phyloP scores from a whole-genome alignment of 2,888 invertebrate genomes.

The Sthenelais limicola region DNA sequence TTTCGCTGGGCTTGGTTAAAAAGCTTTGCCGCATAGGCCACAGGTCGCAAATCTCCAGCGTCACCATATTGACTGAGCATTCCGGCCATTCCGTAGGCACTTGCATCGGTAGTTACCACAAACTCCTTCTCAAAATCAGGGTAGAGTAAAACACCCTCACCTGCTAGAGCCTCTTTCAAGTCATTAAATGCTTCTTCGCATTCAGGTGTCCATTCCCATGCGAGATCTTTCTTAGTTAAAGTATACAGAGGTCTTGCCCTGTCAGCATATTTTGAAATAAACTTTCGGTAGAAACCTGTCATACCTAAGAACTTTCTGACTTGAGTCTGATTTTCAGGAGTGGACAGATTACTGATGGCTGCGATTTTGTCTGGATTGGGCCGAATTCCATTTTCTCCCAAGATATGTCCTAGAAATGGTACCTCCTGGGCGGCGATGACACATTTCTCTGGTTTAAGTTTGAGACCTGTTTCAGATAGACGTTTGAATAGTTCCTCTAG shows the following conservation, averaged over 20 bases:
- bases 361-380: background rate
- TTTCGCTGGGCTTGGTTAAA: background rate
- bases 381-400: background rate
- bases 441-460: background rate
- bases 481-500: background rate
- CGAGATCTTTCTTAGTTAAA: background rate
- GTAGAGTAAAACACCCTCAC: background rate
- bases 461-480: background rate
- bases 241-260: background rate
- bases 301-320: background rate
- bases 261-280: background rate
- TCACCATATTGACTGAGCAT: background rate
- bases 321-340: background rate
- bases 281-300: background rate
- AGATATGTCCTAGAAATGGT: background rate
- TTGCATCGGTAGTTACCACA: background rate
- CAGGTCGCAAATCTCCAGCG: background rate
- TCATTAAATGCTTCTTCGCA: background rate
- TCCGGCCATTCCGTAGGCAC: background rate
- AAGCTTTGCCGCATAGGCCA: background rate
- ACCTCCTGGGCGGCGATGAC: background rate
- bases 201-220: background rate
- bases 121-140: background rate
- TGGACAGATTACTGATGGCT: background rate
- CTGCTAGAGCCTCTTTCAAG: background rate